These are phyloP conservation scores for Aelia acuminata DNA, from an alignment of 2,888 invertebrate species.

Conservation along the genomic window DNA sequence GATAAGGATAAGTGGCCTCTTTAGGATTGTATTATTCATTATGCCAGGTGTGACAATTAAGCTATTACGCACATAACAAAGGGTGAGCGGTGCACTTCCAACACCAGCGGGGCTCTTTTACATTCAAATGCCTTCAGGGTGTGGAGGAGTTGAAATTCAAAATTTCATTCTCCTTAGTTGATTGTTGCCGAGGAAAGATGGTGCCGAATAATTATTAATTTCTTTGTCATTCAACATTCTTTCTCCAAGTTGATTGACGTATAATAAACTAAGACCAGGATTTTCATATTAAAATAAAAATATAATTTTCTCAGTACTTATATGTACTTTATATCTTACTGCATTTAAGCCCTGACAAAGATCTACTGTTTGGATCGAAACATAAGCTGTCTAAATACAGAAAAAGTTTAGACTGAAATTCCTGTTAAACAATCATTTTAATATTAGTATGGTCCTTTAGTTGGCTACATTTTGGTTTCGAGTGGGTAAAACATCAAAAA, in stretches of 20 bases:
- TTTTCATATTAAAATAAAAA: no score
- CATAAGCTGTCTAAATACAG: no score
- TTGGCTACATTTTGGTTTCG: no score
- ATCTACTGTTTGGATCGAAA: no score
- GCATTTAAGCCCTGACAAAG: no score
- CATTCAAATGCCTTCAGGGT: conserved; percentile 51
- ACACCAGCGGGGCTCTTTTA: conserved; percentile 29
- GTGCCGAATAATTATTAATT: background rate
- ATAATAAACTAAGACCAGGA: no score
- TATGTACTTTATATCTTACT: no score
- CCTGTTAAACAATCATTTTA: no score
- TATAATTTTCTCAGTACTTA: no score
- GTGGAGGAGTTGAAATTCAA: conserved; percentile 46
- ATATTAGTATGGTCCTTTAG: no score
- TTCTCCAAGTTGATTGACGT: background rate
- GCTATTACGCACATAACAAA: conserved; percentile 53
- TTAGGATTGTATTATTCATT: conserved; percentile 54
- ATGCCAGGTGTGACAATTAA: conserved; percentile 55
- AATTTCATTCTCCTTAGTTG: conserved; percentile 29
- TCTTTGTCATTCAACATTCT: background rate
- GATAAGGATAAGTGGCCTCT: conserved; percentile 40
- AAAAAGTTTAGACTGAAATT: no score
- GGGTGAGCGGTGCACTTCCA: conserved; percentile 48
- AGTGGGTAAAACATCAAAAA: no score
- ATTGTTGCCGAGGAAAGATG: background rate